Evolutionary conservation across 2,113 vertebrate species (phyloP), one percentile per base, ranked within the genome.

Genomic region (Cichladusa arquata): DNA sequence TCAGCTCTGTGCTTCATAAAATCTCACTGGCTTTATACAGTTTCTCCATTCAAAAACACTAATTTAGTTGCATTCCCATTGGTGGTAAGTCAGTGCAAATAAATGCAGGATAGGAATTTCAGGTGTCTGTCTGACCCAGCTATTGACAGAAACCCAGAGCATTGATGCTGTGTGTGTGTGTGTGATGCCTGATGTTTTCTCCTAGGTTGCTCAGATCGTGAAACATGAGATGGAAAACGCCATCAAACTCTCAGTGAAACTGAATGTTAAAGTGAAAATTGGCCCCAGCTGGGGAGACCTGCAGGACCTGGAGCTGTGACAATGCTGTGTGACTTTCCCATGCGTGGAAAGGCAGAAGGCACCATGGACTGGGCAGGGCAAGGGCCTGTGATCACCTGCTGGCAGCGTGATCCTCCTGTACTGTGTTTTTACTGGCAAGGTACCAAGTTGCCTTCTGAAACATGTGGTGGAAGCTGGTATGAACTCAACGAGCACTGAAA

Each of bases 141-240:
- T 58, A 6, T 9, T 48, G 74, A 36, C 66, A 54, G 73, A 42
- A 77, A 8, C 67, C 5, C 48, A 19, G 66, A 74, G 38, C 42
- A 9, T 0, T 36, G 48, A 15, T 47, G 16, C 1, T 29, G 7
- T 1, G 1, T 7, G 17, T 24, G 17, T 24, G 15, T 57, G 61
- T 33, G 91, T 93, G 85, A 94, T 14, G 9, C 36, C 44, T 6
- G 66, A 14, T 20, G 3, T 95, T 53, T 90, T 45, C 61, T 91
- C 79, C 33, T 85, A 99, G 99, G 99, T 99, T 5, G 99, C 99
- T 95, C 99, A 99, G 96, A 99, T 99, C 19, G 98, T 99, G 85
- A 99, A 99, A 97, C 97, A 98, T 7, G 99, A 99, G 98, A 99
- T 99, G 99, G 99, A 99, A 97, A 98, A 97, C 0, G 99, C 98